phyloP scores from a whole-genome alignment of 2,888 invertebrate genomes.

The Willowsia nigromaculata region DNA sequence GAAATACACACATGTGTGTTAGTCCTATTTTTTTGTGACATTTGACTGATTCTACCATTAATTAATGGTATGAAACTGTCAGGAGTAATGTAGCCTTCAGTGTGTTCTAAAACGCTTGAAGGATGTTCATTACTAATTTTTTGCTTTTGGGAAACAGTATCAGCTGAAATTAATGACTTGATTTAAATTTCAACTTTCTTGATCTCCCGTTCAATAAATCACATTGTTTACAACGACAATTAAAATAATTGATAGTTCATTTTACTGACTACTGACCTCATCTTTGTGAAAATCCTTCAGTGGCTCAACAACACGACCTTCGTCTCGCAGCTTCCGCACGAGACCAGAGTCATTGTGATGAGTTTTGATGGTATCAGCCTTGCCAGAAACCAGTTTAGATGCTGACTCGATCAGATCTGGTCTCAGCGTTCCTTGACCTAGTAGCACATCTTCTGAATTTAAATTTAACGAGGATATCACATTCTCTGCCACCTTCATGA shows the following conservation, averaged over 20 bases:
- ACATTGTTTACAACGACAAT: no score
- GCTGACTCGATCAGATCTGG: slow-evolving; percentile 99
- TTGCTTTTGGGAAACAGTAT: slow-evolving; percentile 77
- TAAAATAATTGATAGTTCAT: background rate
- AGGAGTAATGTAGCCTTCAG: slow-evolving; percentile 76
- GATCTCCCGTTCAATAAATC: no score
- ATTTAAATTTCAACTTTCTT: slow-evolving; percentile 72
- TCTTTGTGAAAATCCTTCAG: slow-evolving; percentile 99
- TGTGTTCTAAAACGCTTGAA: slow-evolving; percentile 55
- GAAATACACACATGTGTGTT: background rate
- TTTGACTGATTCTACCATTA: background rate
- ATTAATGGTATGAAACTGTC: slow-evolving; percentile 41
- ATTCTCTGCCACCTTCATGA: slow-evolving; percentile 95
- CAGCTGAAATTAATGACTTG: slow-evolving; percentile 69
- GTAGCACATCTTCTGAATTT: slow-evolving; percentile 93
- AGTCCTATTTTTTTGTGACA: background rate
- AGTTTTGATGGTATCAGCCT: slow-evolving; percentile 98
- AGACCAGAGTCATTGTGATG: slow-evolving; percentile 99
- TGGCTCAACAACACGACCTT: slow-evolving; percentile 97
- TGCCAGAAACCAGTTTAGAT: slow-evolving; percentile 87
- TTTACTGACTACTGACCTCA: slow-evolving; percentile 84
- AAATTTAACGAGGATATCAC: slow-evolving; percentile 92
- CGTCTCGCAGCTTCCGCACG: slow-evolving; percentile 87
- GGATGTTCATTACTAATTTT: slow-evolving; percentile 74
- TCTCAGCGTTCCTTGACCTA: slow-evolving; percentile 96